A percentile compares a stretch with the other conserved stretches of the same genome.
phyloP scores from a whole-genome alignment of 2,797 vertebrate species.

The Rhincodon typus region DNA sequence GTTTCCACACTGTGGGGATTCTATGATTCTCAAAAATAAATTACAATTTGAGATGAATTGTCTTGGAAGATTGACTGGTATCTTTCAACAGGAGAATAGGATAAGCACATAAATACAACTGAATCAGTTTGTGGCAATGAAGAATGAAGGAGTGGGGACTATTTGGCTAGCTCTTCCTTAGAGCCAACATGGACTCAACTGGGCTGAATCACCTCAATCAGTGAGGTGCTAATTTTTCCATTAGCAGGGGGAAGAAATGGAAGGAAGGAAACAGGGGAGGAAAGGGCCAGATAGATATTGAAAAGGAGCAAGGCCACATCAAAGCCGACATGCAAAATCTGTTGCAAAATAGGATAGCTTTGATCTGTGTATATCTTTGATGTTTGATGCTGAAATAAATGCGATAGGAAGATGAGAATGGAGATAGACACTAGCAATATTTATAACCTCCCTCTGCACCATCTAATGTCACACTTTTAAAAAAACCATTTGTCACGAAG shows the following conservation, averaged over 20 bases:
- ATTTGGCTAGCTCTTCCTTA: not conserved
- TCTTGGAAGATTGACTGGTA: not conserved
- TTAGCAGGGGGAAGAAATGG: not conserved
- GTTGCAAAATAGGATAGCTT: not conserved
- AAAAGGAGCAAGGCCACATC: not conserved
- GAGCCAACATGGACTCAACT: not conserved
- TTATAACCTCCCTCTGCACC: not conserved
- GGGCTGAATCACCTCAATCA: not conserved
- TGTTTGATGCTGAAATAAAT: not conserved
- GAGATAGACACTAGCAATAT: not conserved
- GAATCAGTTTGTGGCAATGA: not conserved
- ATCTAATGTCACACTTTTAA: not conserved
- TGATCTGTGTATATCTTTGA: not conserved
- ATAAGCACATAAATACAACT: not conserved
- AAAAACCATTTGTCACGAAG: constrained; percentile 5
- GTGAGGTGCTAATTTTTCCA: not conserved
- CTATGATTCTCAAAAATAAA: no score
- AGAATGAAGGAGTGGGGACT: not conserved
- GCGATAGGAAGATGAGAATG: not conserved
- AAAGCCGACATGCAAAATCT: not conserved
- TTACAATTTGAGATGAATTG: not conserved
- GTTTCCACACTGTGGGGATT: no score
- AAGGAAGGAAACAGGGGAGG: not conserved
- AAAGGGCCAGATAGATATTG: not conserved
- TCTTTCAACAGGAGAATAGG: not conserved